Percentiles rank a stretch among this genome's conserved stretches.
Conservation (phyloP, 2,797 vertebrate species). For the Sebastes minor region DNA sequence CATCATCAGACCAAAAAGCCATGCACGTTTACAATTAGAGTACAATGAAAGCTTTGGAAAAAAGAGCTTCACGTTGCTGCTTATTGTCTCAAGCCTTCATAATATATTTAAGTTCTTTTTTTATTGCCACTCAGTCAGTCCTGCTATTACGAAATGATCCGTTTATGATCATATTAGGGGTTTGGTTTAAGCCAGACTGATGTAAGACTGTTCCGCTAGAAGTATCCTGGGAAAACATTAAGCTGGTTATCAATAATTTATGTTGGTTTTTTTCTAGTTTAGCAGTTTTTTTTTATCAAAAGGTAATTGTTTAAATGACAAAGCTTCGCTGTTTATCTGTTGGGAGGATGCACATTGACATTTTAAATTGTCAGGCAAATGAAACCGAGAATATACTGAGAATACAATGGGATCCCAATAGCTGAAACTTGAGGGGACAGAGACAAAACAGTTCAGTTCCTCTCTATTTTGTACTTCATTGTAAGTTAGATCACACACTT, state of each 20-base stretch:
- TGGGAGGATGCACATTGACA: conserved; percentile 6
- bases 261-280: background rate
- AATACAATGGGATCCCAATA: background rate
- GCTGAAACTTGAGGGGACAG: conserved; percentile 34
- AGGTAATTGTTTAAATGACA: conserved; percentile 15
- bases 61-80: conserved; percentile 16
- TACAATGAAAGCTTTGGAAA: conserved; percentile 38
- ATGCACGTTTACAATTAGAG: conserved; percentile 8
- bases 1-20: background rate
- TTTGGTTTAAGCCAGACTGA: conserved; percentile 30
- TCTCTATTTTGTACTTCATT: conserved; percentile 42
- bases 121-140: conserved; percentile 46
- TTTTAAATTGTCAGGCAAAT: background rate
- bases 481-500: conserved; percentile 31
- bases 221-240: conserved; percentile 31
- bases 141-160: conserved; percentile 26
- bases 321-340: background rate
- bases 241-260: conserved; percentile 22
- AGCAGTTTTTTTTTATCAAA: background rate
- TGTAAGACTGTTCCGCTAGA: background rate
- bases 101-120: conserved; percentile 39
- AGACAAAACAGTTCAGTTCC: conserved; percentile 47
- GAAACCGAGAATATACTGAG: background rate
- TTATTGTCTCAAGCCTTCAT: conserved; percentile 32
- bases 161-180: conserved; percentile 25